Base-by-base conservation (phyloP, 2,888 invertebrate genomes). In the Erebia palarica region DNA sequence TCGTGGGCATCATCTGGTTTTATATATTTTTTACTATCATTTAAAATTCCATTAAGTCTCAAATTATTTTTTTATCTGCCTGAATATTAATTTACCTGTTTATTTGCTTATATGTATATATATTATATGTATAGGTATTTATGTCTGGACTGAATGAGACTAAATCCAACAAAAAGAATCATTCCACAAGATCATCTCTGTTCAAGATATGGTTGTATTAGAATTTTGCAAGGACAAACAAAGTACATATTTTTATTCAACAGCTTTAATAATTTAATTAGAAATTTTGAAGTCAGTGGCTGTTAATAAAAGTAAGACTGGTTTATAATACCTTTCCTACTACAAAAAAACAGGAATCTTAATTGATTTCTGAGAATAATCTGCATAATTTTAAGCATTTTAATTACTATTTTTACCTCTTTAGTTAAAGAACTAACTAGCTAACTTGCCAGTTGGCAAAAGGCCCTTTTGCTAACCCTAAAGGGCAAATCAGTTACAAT, bases 401-500 rank as follows among this genome's bases (percentile, higher is more conserved):
- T 9, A 53, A 53, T 16, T 0, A 27, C 27, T 27, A 27, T 27
- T 27, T 27, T 27, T 27, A 27, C 0, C n/a, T 47, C 9, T 53
- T 16, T 53, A n/a, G n/a, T n/a, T n/a, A n/a, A n/a, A n/a, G n/a
- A n/a, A n/a, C n/a, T n/a, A 16, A 8, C n/a, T n/a, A 16, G 1
- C 16, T 53, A 53, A 9, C 9, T 53, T 18, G 21, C 57, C 36
- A n/a, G 8, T 59, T 18, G 21, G 21, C 36, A n/a, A 14, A 59
- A n/a, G 18, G 18, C 18, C 42, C 47, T 13, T 61, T 44, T 61
- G 47, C 47, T 61, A 47, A 61, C 47, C 61, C 16, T 18, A 18
- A 44, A 61, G 61, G 16, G 47, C 47, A 18, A 61, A 47, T 21
- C 36, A 36, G n/a, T 60, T 58, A 10, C 11, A 60, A 60, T n/a